Conservation (phyloP, 1,140 invertebrate species). For the Onthophagus taurus region DNA sequence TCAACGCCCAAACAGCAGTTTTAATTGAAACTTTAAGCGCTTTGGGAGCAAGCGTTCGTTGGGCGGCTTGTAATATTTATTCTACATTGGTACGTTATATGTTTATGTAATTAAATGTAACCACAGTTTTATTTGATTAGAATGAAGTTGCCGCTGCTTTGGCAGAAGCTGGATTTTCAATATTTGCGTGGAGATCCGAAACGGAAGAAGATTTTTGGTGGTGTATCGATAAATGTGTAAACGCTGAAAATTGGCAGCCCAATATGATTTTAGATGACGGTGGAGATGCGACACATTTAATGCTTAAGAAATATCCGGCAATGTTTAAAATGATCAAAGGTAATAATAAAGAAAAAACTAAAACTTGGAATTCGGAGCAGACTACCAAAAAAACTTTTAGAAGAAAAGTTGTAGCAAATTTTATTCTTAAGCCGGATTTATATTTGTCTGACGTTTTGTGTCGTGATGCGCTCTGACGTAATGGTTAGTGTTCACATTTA, state of each 20-base stretch:
- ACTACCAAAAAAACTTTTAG: too few species aligned
- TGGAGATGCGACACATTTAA: conserved; percentile 92
- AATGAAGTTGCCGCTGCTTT: conserved; percentile 96
- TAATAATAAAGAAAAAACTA: too few species aligned
- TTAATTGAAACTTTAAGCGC: conserved; percentile 87
- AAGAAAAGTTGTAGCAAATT: too few species aligned
- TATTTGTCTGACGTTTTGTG: too few species aligned
- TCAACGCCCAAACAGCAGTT: conserved; percentile 96
- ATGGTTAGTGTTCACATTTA: too few species aligned
- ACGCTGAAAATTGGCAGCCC: conserved; percentile 90
- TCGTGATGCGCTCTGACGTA: background rate
- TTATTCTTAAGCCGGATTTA: too few species aligned
- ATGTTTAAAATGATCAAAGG: conserved; percentile 95
- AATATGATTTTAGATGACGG: conserved; percentile 99
- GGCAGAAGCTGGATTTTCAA: conserved; percentile 78
- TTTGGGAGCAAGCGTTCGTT: conserved; percentile 83
- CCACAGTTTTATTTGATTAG: conserved; percentile 35
- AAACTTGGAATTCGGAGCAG: too few species aligned
- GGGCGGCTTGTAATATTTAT: conserved; percentile 97
- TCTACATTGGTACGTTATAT: conserved; percentile 68
- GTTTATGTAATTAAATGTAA: background rate
- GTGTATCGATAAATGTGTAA: conserved; percentile 93
- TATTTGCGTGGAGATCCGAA: conserved; percentile 94
- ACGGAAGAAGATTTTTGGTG: conserved; percentile 98
- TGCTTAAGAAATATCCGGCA: conserved; percentile 92